Evolutionary conservation across 1,140 invertebrate genomes (phyloP).

Genomic region (Heliconius congener): DNA sequence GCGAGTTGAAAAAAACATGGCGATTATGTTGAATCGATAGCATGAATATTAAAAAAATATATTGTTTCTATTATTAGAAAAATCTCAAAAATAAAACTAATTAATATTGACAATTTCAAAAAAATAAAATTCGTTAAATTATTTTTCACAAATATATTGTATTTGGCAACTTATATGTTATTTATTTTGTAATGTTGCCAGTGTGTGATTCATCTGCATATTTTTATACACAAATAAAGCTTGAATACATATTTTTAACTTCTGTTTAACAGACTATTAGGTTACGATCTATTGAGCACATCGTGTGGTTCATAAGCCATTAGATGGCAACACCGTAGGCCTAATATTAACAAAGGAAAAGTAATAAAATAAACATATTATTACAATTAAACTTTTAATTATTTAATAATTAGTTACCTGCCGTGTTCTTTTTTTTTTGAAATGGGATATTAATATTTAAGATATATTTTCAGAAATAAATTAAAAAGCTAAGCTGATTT

Average conservation of each 20-base stretch:
- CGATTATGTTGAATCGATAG: not conserved
- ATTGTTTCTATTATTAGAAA: not conserved
- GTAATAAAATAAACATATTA: not conserved
- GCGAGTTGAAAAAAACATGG: not conserved
- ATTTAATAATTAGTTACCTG: too few species aligned
- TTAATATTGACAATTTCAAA: not conserved
- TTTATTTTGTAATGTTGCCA: not conserved
- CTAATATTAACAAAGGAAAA: conserved; percentile 5
- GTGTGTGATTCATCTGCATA: not conserved
- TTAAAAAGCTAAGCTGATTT: too few species aligned
- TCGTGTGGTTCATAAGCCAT: conserved; percentile 59
- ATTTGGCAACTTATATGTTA: not conserved
- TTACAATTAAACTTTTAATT: too few species aligned
- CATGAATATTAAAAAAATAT: conserved; percentile 2
- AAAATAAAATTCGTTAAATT: not conserved
- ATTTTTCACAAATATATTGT: not conserved
- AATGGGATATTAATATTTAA: too few species aligned
- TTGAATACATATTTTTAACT: conserved; percentile 15
- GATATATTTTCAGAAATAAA: too few species aligned
- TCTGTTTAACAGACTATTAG: conserved; percentile 41
- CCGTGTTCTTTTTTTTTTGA: too few species aligned
- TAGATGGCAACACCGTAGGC: conserved; percentile 15
- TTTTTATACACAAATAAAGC: not conserved
- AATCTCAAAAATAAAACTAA: not conserved
- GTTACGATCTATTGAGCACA: conserved; percentile 67